A percentile compares a stretch with the other conserved stretches of the same genome.
Conservation (phyloP, 1,140 invertebrate species). For the Bombus superbus region DNA sequence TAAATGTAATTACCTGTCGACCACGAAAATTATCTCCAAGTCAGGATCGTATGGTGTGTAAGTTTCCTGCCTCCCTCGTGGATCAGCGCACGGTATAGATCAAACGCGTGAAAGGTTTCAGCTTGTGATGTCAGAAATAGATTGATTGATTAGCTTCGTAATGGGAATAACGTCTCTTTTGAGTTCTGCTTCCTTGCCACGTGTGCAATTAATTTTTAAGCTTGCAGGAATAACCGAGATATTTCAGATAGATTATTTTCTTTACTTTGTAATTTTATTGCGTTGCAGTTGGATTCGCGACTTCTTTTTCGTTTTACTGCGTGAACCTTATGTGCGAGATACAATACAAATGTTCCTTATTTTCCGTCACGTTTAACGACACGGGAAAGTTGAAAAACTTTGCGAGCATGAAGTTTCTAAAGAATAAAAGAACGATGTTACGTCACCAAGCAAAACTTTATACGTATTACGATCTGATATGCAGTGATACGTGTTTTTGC, state of each 20-base stretch:
- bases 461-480: no score
- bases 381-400: no score
- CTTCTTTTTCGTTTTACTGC: no score
- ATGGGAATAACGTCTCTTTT: neutral
- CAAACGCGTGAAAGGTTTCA: neutral
- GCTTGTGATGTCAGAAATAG: neutral
- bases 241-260: neutral
- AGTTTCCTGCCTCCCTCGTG: neutral
- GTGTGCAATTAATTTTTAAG: neutral
- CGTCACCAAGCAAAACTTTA: no score
- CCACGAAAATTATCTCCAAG: slow-evolving; percentile 63
- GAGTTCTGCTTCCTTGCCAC: neutral
- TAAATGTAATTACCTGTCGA: slow-evolving; percentile 75
- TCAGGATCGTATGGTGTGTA: slow-evolving; percentile 12
- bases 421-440: no score
- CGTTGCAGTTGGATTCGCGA: no score
- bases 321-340: no score
- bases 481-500: neutral
- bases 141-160: neutral
- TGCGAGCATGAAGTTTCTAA: no score
- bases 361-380: no score
- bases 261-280: neutral
- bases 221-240: neutral
- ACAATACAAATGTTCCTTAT: no score
- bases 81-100: neutral